Evolutionary conservation across 1,140 invertebrate genomes (phyloP), one percentile per base, ranked within the genome.

Genomic region (Papilio helenus): DNA sequence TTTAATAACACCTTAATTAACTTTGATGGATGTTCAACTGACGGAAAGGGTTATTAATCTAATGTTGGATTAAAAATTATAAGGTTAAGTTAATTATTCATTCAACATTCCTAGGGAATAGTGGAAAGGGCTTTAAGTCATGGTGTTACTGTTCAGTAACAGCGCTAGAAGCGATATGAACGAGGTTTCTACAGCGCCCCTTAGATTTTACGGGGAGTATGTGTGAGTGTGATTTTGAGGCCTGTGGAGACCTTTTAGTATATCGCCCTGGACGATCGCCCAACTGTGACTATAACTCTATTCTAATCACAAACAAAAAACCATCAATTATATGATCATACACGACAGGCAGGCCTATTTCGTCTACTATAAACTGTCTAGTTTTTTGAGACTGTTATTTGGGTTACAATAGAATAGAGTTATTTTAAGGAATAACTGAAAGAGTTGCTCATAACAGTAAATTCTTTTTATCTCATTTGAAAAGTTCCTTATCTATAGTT

Each of bases 31-130:
- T 29, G 61, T 68, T 68, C 61, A 68, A 68, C 61, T 68, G 61
- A 68, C 61, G 61, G 23, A 68, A 68, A 68, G 61, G 61, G 61
- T 68, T 68, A 68, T 68, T 68, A 68, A 68, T 29, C 61, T 68
- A 68, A 26, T 29, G 26, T 29, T 29, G 61, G 26, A 68, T 68
- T 68, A 68, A 68, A 68, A 68, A 34, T 68, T 68, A 68, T 68
- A 68, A 68, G 26, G 61, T 34, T 26, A 68, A 12, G 61, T 68
- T 68, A 68, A 68, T 68, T 68, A 68, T 29, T 68, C 61, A 68
- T 68, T 16, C 61, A 16, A 68, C 61, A 68, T 68, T 34, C 9
- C 23, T 68, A 29, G 26, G 12, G 26, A 16, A 61, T 7, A 3
- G 12, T 26, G 61, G 61, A 29, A 29, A 29, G 16, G 61, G 9